Evolutionary conservation across 2,113 vertebrate species (phyloP), one percentile per base, ranked within the genome.

Genomic region (Crocuta crocuta): DNA sequence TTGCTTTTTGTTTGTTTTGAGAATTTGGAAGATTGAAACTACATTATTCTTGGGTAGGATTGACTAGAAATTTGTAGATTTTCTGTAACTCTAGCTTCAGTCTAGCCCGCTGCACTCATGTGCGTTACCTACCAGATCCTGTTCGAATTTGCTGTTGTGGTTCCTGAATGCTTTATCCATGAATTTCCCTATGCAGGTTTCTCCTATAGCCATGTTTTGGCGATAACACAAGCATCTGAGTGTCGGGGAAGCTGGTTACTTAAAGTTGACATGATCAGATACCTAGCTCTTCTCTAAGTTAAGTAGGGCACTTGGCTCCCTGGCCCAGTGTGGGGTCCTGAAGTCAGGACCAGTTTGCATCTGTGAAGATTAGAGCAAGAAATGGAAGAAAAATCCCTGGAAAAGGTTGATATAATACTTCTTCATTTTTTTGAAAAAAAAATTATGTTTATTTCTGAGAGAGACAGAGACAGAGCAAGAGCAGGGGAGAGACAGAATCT

Each of bases 51-150:
- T 89, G 26, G 35, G 9, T 83, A 79, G n/a, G 16, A 39, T 7
- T 11, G 23, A 48, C 35, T 55, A 5, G 31, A 65, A 21, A 23
- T 21, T 26, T 48, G 6, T 28, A 43, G 31, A 17, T 45, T 48
- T 31, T 17, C 0, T 7, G 26, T 4, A 31, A 2, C 19, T 28
- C 33, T 4, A 43, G 12, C 0, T 19, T 17, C 5, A 68, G n/a
- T 10, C 35, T 58, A 21, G 6, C 19, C 12, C 7, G 0, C 4
- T 21, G 15, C 0, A 24, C 5, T 12, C 23, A 17, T 10, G n/a
- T n/a, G 10, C 7, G 2, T 33, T 31, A 19, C 24, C 19, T 61
- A 3, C 1, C 45, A 4, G 3, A 31, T 43, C 28, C 13, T 35
- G 2, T 10, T 23, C 66, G n/a, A 23, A 12, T 53, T 66, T 48